These are phyloP conservation scores for Xestobium rufovillosum DNA, from an alignment of 2,888 invertebrate genomes.

Conservation along the genomic window DNA sequence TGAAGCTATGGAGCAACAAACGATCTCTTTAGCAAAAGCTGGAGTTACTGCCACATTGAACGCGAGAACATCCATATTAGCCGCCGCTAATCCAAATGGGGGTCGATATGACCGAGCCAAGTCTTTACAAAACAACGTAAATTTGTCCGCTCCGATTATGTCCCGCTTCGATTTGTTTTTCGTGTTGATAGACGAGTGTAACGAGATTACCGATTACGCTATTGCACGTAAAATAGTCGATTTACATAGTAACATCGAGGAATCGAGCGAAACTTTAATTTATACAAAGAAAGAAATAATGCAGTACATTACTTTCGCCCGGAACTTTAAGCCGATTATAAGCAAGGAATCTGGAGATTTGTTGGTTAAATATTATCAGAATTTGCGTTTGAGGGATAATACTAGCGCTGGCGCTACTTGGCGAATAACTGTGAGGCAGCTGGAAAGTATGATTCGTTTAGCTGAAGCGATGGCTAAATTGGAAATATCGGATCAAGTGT, in stretches of 20 bases:
- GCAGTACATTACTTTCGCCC: constrained; percentile 93
- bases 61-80: constrained; percentile 94
- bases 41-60: constrained; percentile 96
- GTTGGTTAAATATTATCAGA: constrained; percentile 83
- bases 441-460: constrained; percentile 91
- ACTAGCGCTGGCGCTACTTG: constrained; percentile 58
- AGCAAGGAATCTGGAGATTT: constrained; percentile 74
- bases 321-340: constrained; percentile 87
- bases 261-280: constrained; percentile 66
- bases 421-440: constrained; percentile 94
- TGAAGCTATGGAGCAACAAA: constrained; percentile 99
- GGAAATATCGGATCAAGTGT: constrained; percentile 88
- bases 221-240: constrained; percentile 95
- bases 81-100: constrained; percentile 97
- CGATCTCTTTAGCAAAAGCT: constrained; percentile 96
- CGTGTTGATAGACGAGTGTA: constrained; percentile 94
- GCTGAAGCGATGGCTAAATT: constrained; percentile 96
- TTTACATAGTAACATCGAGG: constrained; percentile 79
- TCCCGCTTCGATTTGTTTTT: constrained; percentile 98
- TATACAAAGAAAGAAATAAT: constrained; percentile 87
- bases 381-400: constrained; percentile 77
- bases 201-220: constrained; percentile 91
- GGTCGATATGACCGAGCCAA: constrained; percentile 93
- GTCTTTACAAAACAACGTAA: constrained; percentile 90
- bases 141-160: constrained; percentile 94